Evolutionary conservation across 2,113 vertebrate genomes (phyloP), one percentile per base, ranked within the genome.

Genomic region (Gadus macrocephalus): DNA sequence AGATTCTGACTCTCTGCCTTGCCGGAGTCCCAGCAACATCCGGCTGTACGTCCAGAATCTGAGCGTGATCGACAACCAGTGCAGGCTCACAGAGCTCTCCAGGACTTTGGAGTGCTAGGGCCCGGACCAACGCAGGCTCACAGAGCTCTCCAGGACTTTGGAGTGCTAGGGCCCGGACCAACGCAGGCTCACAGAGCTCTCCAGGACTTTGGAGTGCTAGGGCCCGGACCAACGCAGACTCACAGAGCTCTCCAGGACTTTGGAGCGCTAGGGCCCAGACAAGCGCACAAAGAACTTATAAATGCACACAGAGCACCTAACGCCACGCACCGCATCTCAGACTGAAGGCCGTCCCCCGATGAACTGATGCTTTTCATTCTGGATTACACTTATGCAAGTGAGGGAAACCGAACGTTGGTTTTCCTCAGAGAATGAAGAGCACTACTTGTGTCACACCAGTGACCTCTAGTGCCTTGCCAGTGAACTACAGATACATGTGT

Each of bases 61-160:
- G 75, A 92, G 88, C 66, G 95, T 96, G 83, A 96, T 96, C 22
- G 93, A 98, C 93, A 94, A 92, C 87, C 96, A 98, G 89, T 92
- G 92, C 78, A 94, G 89, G 71, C 92, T 98, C 53, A 94, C 95
- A 6, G 88, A 94, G 84, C 93, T 97, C 7, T 98, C 96, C 0
- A 92, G 91, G 9, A 88, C 90, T 53, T 78, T 94, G 25, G 96
- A 98, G 70, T 87, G 92, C 1, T 92, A 85, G 74, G 58, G 61
- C 58, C 15, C 31, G 31, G 1, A 22, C 87, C 96, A 98, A 89
- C 93, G 92, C 78, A 93, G 89, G 71, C 92, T 98, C 53, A 94
- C 94, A 9, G 88, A 94, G 84, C 93, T 97, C 7, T 98, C 96
- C 0, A 92, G 91, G 8, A 88, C 90, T 55, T 78, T 94, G 22